phyloP scores from a whole-genome alignment of 1,140 invertebrate genomes.

The Meteorus sp. region DNA sequence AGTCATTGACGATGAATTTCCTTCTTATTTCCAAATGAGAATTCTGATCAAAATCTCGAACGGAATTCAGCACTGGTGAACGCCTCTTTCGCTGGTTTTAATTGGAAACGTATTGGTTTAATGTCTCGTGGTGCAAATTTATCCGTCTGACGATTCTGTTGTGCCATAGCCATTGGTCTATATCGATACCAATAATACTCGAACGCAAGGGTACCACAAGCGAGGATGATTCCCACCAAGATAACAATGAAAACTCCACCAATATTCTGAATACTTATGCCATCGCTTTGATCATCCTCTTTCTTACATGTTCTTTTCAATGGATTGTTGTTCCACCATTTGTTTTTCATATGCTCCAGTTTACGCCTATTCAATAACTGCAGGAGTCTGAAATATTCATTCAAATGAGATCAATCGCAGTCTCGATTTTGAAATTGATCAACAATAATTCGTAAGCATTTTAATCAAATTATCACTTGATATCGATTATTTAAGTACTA shows the following conservation, averaged over 20 bases:
- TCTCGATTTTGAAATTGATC: background rate
- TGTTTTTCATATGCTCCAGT: conserved; percentile 91
- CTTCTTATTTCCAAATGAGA: background rate
- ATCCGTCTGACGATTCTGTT: background rate
- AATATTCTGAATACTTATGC: conserved; percentile 96
- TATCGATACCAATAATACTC: conserved; percentile 95
- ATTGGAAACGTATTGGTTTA: conserved; percentile 41
- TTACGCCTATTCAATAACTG: conserved; percentile 88
- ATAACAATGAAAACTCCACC: conserved; percentile 97
- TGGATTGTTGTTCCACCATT: conserved; percentile 92
- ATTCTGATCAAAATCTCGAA: conserved; percentile 36
- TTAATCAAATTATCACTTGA: too few relatives aligned
- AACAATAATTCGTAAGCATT: too few relatives aligned
- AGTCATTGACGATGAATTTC: too few relatives aligned
- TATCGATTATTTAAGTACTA: conserved; percentile 51
- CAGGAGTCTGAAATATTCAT: conserved; percentile 72
- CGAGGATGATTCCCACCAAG: conserved; percentile 89
- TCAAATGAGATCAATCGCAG: background rate
- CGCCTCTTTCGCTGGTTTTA: conserved; percentile 43
- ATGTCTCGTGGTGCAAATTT: conserved; percentile 23
- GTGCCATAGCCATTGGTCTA: conserved; percentile 41
- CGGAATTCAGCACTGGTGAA: conserved; percentile 29
- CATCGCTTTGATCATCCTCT: conserved; percentile 89
- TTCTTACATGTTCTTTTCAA: conserved; percentile 80
- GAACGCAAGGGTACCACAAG: conserved; percentile 86